Base-by-base conservation (phyloP, 2,113 vertebrate species). In the Lophura nycthemera region DNA sequence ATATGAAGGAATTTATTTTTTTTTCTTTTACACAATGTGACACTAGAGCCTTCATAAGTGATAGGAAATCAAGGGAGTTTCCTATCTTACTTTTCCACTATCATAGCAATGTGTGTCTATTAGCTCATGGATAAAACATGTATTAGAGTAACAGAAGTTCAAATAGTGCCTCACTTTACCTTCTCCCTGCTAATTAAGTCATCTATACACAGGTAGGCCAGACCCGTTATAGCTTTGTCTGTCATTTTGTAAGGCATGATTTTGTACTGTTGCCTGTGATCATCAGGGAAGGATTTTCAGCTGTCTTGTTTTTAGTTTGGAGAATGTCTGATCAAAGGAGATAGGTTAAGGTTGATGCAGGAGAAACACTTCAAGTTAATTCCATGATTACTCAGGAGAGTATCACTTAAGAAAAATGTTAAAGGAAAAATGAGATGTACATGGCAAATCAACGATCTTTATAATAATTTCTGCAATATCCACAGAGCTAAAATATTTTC, bases 241-340 rank as follows among this genome's bases (percentile, higher is more conserved):
- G 24, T 78, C 22, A 29, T 83, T 88, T 93, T 81, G 10, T 78
- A 75, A 83, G 24, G n/a, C 30, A 52, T 4, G 50, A 32, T 86
- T 83, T 83, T 78, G 6, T 71, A 30, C 64, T n/a, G 19, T 67
- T 86, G 38, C 71, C 65, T 63, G 38, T 90, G 63, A 90, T 79
- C 30, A 73, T 43, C 24, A 78, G 19, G 74, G 24, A 86, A 86
- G 43, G 47, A 64, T 71, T 88, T 83, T 94, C 81, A 92, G 13
- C 17, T 11, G 9, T 73, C 22, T 82, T 84, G 45, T 89, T 93
- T 95, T 86, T 60, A 56, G 74, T 85, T 94, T 86, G 78, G 64
- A 77, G 87, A 92, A 76, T 70, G 60, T 56, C 56, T 93, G 81
- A 91, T 95, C 75, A 93, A 93, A 93, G 82, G 22, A 89, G 74